Conservation (phyloP, 2,797 vertebrate species). For the Pteronotus mesoamericanus region DNA sequence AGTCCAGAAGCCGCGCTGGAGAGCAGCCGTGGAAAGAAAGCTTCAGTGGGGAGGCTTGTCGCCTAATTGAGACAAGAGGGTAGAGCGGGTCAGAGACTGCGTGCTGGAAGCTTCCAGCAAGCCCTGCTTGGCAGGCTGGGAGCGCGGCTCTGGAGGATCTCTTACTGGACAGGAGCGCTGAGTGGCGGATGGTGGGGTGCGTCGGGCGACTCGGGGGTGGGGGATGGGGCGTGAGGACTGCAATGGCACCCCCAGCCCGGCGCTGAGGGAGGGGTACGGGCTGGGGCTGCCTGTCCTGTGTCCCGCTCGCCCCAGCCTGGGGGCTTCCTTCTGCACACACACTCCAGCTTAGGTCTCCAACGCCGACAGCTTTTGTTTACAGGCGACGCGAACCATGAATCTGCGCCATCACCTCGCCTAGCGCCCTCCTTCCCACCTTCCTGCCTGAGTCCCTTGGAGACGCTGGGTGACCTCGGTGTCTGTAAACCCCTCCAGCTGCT, state of each 20-base stretch:
- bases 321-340: background rate
- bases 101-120: no score
- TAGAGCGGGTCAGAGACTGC: no score
- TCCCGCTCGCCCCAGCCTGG: no score
- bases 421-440: background rate
- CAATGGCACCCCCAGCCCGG: no score
- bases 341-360: constrained; percentile 44
- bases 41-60: no score
- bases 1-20: background rate
- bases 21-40: no score
- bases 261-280: no score
- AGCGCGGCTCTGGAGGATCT: background rate
- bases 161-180: background rate
- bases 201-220: no score
- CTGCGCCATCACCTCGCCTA: background rate
- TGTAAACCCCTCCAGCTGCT: background rate
- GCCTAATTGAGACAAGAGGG: background rate
- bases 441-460: background rate
- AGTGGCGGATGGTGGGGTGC: no score
- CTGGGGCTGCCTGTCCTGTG: no score
- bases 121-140: no score
- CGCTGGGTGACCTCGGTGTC: background rate
- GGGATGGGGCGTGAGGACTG: no score
- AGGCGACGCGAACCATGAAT: constrained; percentile 55
- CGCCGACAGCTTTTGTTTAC: constrained; percentile 50